These are phyloP conservation scores for Drosophila subsilvestris DNA, from an alignment of 2,888 invertebrate species.

Conservation along the genomic window DNA sequence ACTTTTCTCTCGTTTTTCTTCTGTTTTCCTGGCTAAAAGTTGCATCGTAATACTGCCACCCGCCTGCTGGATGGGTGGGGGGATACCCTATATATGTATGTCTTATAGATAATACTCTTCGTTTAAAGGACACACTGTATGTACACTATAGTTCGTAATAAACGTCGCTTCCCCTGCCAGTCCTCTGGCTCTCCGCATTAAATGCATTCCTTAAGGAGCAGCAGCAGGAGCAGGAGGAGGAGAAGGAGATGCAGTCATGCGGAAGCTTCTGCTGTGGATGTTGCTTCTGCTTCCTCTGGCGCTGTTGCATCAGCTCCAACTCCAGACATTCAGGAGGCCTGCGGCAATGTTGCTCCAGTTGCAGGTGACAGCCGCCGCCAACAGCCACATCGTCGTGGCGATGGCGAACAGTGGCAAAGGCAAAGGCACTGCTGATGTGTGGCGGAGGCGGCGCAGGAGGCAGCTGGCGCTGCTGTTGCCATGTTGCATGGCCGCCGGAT, in stretches of 20 bases:
- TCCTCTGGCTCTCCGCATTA: conserved; percentile 51
- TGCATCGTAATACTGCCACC: conserved; percentile 30
- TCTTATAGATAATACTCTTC: conserved; percentile 72
- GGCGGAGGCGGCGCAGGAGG: conserved; percentile 61
- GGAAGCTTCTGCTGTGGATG: conserved; percentile 59
- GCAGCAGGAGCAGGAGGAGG: conserved; percentile 48
- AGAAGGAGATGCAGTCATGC: conserved; percentile 61
- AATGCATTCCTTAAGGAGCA: conserved; percentile 58
- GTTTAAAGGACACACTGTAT: conserved; percentile 69
- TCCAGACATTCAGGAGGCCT: conserved; percentile 32
- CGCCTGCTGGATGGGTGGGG: conserved; percentile 14
- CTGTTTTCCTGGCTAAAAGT: conserved; percentile 32
- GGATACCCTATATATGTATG: conserved; percentile 33
- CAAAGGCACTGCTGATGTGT: conserved; percentile 71
- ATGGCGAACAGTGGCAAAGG: conserved; percentile 52
- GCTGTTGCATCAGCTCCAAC: conserved; percentile 43
- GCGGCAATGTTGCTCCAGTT: conserved; percentile 56
- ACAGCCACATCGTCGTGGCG: conserved; percentile 53
- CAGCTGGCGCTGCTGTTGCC: conserved; percentile 84
- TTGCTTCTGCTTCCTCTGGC: conserved; percentile 16
- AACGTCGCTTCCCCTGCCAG: conserved; percentile 31
- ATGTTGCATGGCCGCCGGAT: conserved; percentile 88
- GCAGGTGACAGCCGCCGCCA: conserved; percentile 64
- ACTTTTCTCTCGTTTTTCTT: conserved; percentile 18
- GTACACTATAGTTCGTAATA: conserved; percentile 68